phyloP scores from a whole-genome alignment of 2,797 vertebrate species.

The Macrochelys suwanniensis region DNA sequence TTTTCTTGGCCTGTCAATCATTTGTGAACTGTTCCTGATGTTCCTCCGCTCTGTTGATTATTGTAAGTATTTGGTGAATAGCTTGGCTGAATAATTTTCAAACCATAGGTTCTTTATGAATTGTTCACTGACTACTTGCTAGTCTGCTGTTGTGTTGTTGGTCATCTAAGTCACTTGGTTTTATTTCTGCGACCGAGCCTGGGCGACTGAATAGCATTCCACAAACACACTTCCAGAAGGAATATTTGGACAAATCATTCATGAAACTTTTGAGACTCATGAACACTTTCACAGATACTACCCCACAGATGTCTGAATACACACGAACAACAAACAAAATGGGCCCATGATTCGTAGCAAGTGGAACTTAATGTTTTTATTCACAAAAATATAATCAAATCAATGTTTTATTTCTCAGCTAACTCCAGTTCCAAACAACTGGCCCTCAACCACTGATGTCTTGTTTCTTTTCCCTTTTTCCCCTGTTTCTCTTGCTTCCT shows the following conservation, averaged over 20 bases:
- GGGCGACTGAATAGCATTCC: background rate
- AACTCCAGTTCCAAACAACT: background rate
- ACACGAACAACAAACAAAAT: background rate
- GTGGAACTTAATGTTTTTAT: rapidly evolving
- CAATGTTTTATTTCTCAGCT: background rate
- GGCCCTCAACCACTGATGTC: background rate
- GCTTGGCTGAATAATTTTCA: background rate
- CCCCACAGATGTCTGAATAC: background rate
- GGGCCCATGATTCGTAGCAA: background rate
- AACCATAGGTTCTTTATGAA: background rate
- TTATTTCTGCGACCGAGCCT: background rate
- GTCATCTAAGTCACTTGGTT: background rate
- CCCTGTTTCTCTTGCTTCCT: background rate
- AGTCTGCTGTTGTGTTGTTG: background rate
- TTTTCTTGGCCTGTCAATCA: background rate
- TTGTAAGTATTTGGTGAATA: background rate
- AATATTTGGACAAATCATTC: background rate
- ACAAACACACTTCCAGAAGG: background rate
- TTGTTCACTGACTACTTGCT: background rate
- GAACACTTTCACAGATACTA: background rate
- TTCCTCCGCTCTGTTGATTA: background rate
- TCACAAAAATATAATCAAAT: background rate
- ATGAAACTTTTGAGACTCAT: background rate
- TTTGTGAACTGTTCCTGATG: background rate
- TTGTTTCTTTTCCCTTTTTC: background rate